These are phyloP conservation scores for Apostichopus leukothele DNA, from an alignment of 53 echinoderm and acorn worm species.

Conservation along the genomic window DNA sequence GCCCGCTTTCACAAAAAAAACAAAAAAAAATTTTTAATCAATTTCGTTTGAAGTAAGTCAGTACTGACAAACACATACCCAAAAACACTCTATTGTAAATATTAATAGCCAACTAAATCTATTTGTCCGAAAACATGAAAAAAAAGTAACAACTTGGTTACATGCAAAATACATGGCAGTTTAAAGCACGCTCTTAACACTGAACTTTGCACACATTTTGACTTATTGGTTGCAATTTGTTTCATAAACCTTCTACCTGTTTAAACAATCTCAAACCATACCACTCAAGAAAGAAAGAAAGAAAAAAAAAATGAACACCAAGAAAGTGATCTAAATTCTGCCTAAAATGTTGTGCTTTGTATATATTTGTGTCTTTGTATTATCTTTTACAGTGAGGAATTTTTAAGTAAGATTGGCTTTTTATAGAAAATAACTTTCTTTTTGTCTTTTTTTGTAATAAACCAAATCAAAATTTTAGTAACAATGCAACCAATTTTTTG, in stretches of 20 bases:
- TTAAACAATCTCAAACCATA: neutral
- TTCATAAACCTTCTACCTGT: neutral
- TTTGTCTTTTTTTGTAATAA: neutral
- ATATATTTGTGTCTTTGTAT: neutral
- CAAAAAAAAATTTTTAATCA: neutral
- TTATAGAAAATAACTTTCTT: neutral
- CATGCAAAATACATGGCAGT: conserved; percentile 49
- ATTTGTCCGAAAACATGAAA: conserved; percentile 25
- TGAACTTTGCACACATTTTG: conserved; percentile 22
- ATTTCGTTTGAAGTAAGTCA: conserved; percentile 41
- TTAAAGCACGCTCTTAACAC: conserved; percentile 27
- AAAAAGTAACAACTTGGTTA: conserved; percentile 42
- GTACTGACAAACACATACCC: conserved; percentile 56
- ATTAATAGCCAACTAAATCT: conserved; percentile 51
- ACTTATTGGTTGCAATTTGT: neutral
- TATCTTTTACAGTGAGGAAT: too few relatives aligned
- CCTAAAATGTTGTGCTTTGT: conserved; percentile 10
- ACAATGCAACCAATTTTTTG: neutral
- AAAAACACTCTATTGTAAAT: conserved; percentile 48
- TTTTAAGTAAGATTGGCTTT: neutral
- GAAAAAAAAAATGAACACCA: neutral
- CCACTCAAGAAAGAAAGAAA: neutral
- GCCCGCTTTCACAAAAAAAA: conserved; percentile 47
- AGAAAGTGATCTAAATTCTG: neutral
- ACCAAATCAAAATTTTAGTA: neutral